A percentile compares a stretch with the other conserved stretches of the same genome.
phyloP scores from a whole-genome alignment of 2,797 vertebrate species.

The Centropyge bicolor region DNA sequence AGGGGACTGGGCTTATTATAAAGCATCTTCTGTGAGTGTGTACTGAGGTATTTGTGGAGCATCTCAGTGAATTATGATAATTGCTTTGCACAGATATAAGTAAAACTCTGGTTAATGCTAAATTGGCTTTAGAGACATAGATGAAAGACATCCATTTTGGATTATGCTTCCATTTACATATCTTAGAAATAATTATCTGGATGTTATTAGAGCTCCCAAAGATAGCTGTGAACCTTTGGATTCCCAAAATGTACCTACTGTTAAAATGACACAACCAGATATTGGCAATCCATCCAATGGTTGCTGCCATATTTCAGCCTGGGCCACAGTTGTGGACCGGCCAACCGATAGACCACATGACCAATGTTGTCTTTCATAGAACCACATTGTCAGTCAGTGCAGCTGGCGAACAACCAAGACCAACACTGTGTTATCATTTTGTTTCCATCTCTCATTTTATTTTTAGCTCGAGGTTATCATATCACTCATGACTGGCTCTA shows the following conservation, averaged over 20 bases:
- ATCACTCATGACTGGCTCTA: neutral
- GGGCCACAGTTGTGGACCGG: neutral
- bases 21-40: constrained; percentile 14
- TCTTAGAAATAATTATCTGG: constrained; percentile 28
- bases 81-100: constrained; percentile 28
- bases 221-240: neutral
- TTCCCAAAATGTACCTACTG: neutral
- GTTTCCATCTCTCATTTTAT: neutral
- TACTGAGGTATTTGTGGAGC: constrained; percentile 25
- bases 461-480: neutral
- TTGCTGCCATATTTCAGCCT: too few species aligned
- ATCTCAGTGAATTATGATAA: constrained; percentile 37
- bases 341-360: neutral
- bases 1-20: constrained; percentile 4
- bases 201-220: constrained; percentile 8
- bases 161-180: constrained; percentile 30
- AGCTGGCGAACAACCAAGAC: neutral
- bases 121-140: constrained; percentile 42
- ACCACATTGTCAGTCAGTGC: neutral
- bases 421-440: neutral
- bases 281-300: too few species aligned
- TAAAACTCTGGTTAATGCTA: constrained; percentile 19
- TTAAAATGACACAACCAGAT: neutral
- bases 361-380: neutral
- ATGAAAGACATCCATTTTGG: constrained; percentile 30